A percentile compares a stretch with the other conserved stretches of the same genome.
Conservation (phyloP, 1,140 invertebrate species). For the Mya arenaria region DNA sequence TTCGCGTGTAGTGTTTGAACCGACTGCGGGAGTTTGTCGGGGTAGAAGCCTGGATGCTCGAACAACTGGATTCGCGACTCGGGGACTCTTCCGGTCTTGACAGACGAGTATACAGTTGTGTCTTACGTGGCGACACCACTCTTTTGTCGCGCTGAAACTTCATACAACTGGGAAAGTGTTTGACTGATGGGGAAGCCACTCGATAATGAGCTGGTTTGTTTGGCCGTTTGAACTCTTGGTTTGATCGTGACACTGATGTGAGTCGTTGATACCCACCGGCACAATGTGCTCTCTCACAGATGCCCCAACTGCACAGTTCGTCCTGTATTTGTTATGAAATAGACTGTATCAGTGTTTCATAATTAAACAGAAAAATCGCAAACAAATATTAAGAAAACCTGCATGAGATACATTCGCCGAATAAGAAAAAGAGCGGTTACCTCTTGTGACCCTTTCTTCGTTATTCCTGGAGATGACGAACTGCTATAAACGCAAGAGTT, state of each 20-base stretch:
- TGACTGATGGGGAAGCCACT: background rate
- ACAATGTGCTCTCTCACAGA: conserved; percentile 36
- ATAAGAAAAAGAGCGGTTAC: background rate
- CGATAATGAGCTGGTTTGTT: background rate
- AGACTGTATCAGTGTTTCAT: background rate
- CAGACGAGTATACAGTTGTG: background rate
- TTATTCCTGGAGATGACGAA: background rate
- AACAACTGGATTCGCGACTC: background rate
- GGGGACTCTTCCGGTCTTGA: background rate
- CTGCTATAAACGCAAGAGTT: conserved; percentile 34
- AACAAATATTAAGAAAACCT: too few species aligned
- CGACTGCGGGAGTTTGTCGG: conserved; percentile 14
- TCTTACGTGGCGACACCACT: background rate
- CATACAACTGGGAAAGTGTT: background rate
- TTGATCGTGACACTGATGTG: background rate
- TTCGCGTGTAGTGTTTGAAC: conserved; percentile 18
- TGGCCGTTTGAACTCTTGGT: background rate
- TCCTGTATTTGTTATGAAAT: background rate
- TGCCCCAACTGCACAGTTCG: conserved; percentile 17
- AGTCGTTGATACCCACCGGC: background rate
- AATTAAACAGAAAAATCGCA: background rate
- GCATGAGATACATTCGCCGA: too few species aligned
- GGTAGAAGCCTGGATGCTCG: background rate
- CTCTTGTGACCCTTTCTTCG: background rate
- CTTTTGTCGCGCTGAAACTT: background rate